A percentile compares a stretch with the other conserved stretches of the same genome.
Conservation (phyloP, 2,888 invertebrate genomes). For the Sturmia bella region DNA sequence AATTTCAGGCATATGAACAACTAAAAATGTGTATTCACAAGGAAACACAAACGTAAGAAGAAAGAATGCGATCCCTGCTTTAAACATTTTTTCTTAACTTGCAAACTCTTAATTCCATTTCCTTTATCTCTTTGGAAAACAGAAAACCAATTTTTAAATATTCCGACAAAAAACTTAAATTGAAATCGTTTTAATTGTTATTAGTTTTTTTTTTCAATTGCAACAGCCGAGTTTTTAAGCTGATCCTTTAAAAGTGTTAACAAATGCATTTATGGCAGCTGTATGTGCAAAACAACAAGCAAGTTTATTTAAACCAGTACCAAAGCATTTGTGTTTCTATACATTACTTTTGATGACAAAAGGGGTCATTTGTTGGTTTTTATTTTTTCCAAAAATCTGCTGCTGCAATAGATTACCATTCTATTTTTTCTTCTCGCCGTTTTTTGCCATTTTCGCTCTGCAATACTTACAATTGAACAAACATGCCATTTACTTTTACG, state of each 20-base stretch:
- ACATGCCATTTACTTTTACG: background rate
- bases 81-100: too few species aligned
- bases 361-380: conserved; percentile 6
- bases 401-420: conserved; percentile 9
- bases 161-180: background rate
- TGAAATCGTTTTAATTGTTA: background rate
- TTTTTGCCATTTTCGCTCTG: background rate
- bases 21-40: too few species aligned
- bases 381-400: background rate
- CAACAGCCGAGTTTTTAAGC: background rate
- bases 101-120: background rate
- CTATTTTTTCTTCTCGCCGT: background rate
- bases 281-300: background rate
- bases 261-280: conserved; percentile 30
- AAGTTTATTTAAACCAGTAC: background rate
- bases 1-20: too few species aligned
- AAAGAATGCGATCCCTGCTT: too few species aligned
- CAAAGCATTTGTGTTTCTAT: conserved; percentile 4
- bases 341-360: conserved; percentile 23
- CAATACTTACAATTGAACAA: conserved; percentile 4
- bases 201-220: background rate
- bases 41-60: too few species aligned
- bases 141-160: too few species aligned
- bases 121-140: background rate
- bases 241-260: conserved; percentile 45